Evolutionary conservation across 2,888 invertebrate genomes (phyloP).

Genomic region (Pristionchus exspectatus): DNA sequence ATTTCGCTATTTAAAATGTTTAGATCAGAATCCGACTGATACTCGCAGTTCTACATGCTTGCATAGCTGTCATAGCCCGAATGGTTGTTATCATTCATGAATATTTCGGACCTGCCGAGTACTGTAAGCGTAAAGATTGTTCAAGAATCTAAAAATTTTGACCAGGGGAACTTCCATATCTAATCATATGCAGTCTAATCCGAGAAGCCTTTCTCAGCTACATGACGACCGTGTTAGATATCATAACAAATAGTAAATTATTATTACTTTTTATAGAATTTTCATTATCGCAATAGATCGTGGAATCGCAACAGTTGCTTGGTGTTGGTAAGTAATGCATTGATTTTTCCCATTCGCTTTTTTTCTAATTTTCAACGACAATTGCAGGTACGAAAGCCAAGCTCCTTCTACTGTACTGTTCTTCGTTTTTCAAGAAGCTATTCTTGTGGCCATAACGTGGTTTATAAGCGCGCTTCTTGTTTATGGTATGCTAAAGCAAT

Average conservation of each 20-base stretch:
- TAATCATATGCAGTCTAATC: not conserved
- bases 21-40: not conserved
- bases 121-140: not conserved
- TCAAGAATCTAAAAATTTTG: not conserved
- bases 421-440: not conserved
- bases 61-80: not conserved
- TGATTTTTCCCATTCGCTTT: no score
- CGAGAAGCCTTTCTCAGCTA: not conserved
- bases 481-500: not conserved
- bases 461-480: not conserved
- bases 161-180: not conserved
- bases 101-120: not conserved
- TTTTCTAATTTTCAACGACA: no score
- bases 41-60: not conserved
- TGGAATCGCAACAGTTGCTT: not conserved
- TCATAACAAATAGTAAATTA: not conserved
- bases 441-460: not conserved
- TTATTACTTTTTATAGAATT: not conserved
- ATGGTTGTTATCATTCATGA: not conserved
- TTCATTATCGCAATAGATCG: not conserved
- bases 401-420: not conserved
- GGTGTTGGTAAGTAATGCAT: not conserved
- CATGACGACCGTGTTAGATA: not conserved
- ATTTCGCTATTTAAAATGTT: not conserved
- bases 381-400: conserved; percentile 16